Evolutionary conservation across 2,888 invertebrate genomes (phyloP), one percentile per base, ranked within the genome.

Genomic region (Myathropa florea): DNA sequence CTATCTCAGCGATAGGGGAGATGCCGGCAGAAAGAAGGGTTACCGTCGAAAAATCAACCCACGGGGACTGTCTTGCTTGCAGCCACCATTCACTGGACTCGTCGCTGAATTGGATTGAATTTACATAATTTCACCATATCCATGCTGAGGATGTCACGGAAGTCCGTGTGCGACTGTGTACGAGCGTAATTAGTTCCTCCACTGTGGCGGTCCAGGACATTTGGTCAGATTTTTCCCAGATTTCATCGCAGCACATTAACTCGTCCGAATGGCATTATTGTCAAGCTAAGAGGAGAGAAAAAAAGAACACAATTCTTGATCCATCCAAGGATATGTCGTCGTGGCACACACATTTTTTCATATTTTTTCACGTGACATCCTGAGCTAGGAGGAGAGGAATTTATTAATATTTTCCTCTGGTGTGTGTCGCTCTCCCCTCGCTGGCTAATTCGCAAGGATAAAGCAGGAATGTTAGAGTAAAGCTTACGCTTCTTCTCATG

Each of bases 41-140:
- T 82, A 60, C 26, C 18, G 33, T 12, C 18, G 28, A 61, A 46
- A 57, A 57, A 59, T 65, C 65, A 75, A 39, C 70, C 33, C 67
- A 77, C 67, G 33, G 53, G 77, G 68, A 60, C 67, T 39, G 65
- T 30, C 36, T 57, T 53, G 53, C 33, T 61, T 36, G 63, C 33
- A 12, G 12, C 33, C 33, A 33, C 33, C 33, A 12, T 12, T 78
- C 68, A 70, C 57, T 70, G 63, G 55, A 81, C 73, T 68, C 72
- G 75, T 80, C 67, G 73, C 39, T 39, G n/a, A 36, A 68, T 73
- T 63, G 63, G 71, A 83, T 79, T 79, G 78, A 67, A 60, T 65
- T 87, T 83, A 24, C 83, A 83, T 87, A 87, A 87, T 87, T 87
- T 76, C 53, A 59, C 60, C 79, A 76, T 87, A 87, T 83, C 76